A percentile compares a stretch with the other conserved stretches of the same genome.
These are phyloP conservation scores for Craseonycteris thonglongyai DNA, from an alignment of 2,113 vertebrate species.

Conservation along the genomic window DNA sequence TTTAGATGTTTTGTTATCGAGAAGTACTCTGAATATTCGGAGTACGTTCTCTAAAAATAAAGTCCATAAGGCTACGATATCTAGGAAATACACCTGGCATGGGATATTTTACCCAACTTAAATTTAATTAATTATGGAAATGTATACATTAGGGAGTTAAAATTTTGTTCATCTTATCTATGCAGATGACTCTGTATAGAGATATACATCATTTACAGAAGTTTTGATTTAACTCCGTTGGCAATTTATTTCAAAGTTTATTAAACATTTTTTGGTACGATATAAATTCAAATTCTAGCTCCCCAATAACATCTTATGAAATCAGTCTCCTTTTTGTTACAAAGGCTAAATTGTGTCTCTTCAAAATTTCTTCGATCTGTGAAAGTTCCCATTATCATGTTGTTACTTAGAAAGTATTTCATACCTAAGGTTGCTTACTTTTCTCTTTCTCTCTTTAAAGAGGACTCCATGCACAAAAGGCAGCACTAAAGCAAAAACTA, in stretches of 20 bases:
- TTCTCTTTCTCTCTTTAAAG: conserved; percentile 48
- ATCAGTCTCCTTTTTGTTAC: conserved; percentile 34
- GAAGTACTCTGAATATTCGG: conserved; percentile 7
- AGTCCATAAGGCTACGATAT: background rate
- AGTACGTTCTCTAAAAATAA: conserved; percentile 2
- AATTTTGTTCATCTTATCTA: conserved; percentile 33
- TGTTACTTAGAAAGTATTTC: conserved; percentile 57
- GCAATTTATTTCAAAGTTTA: conserved; percentile 52
- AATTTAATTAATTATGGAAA: conserved; percentile 49
- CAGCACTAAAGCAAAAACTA: conserved; percentile 34
- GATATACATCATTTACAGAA: conserved; percentile 32
- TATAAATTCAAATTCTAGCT: conserved; percentile 44
- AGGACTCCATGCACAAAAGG: conserved; percentile 24
- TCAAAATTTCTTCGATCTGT: conserved; percentile 24
- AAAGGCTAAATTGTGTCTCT: conserved; percentile 33
- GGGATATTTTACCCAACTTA: background rate
- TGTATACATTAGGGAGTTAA: conserved; percentile 35
- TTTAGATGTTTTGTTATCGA: conserved; percentile 2
- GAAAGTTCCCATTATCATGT: conserved; percentile 54
- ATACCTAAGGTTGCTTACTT: conserved; percentile 46
- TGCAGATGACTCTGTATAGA: conserved; percentile 17
- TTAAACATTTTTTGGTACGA: conserved; percentile 39
- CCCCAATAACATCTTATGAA: conserved; percentile 7
- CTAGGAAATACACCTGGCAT: background rate
- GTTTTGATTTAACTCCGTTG: conserved; percentile 38